Evolutionary conservation across 2,888 invertebrate species (phyloP).

Genomic region (Eupithecia vulgata): DNA sequence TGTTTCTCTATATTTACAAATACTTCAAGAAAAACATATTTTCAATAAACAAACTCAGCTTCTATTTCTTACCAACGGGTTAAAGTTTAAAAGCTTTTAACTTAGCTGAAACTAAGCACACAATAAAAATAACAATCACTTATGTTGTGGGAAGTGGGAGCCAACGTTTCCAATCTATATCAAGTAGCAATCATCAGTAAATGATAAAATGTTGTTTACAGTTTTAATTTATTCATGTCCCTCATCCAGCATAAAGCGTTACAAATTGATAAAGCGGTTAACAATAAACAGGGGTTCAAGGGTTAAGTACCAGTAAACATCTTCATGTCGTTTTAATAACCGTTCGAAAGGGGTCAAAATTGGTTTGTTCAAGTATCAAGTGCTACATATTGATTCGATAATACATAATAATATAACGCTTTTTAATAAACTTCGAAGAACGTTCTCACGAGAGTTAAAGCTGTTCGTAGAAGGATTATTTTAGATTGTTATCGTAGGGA

Average conservation of each 20-base stretch:
- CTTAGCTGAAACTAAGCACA: not conserved
- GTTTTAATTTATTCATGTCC: slow-evolving; percentile 46
- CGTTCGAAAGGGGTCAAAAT: slow-evolving; percentile 62
- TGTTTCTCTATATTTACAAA: not conserved
- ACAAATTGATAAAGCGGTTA: slow-evolving; percentile 69
- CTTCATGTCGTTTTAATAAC: slow-evolving; percentile 74
- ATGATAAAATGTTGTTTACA: slow-evolving; percentile 47
- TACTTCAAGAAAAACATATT: not conserved
- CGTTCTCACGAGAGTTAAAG: slow-evolving; percentile 66
- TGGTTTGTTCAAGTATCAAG: slow-evolving; percentile 52
- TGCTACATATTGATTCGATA: slow-evolving; percentile 53
- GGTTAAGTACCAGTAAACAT: slow-evolving; percentile 79
- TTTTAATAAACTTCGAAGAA: slow-evolving; percentile 57
- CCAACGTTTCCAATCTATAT: slow-evolving; percentile 40
- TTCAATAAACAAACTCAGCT: not conserved
- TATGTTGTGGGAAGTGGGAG: slow-evolving; percentile 30
- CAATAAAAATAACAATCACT: slow-evolving; percentile 14
- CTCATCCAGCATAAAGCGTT: slow-evolving; percentile 50
- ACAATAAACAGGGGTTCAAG: slow-evolving; percentile 58
- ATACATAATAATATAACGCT: slow-evolving; percentile 45
- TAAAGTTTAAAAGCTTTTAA: not conserved
- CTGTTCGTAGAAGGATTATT: slow-evolving; percentile 48
- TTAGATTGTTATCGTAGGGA: slow-evolving; percentile 39
- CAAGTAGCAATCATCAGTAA: slow-evolving; percentile 36
- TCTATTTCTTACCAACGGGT: not conserved